Percentiles rank a stretch among this genome's conserved stretches.
Evolutionary conservation across 2,888 invertebrate species (phyloP).

Genomic region (Oithona nana): DNA sequence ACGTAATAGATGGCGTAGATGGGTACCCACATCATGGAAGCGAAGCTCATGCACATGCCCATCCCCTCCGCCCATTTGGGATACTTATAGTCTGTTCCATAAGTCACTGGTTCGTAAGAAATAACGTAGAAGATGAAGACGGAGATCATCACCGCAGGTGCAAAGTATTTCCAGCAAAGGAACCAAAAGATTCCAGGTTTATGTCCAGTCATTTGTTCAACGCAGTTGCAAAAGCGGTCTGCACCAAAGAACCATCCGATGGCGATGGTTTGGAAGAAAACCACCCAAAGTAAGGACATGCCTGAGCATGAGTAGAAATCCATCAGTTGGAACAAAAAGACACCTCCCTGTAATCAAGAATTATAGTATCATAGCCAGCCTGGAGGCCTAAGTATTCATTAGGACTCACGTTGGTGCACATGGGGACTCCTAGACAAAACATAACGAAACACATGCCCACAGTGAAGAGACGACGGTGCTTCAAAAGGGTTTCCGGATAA

Average conservation of each 20-base stretch:
- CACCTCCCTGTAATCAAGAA: constrained; percentile 30
- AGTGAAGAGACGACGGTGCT: constrained; percentile 45
- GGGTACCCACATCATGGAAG: constrained; percentile 47
- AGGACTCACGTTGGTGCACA: constrained; percentile 38
- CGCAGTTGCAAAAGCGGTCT: constrained; percentile 37
- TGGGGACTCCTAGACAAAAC: constrained; percentile 39
- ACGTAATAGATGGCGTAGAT: constrained; percentile 41
- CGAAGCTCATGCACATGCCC: constrained; percentile 39
- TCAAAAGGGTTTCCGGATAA: constrained; percentile 37
- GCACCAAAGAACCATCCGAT: constrained; percentile 41
- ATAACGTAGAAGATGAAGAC: constrained; percentile 42
- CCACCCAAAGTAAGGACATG: constrained; percentile 40
- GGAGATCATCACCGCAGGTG: constrained; percentile 38
- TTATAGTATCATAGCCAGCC: not conserved
- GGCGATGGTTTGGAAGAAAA: constrained; percentile 40
- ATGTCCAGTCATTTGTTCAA: constrained; percentile 43
- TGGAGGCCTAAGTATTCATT: not conserved
- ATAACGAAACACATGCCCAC: constrained; percentile 39
- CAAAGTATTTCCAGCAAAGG: constrained; percentile 39
- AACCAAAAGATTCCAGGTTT: constrained; percentile 36
- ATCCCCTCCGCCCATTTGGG: constrained; percentile 41
- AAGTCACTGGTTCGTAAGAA: constrained; percentile 38
- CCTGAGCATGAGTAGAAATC: constrained; percentile 37
- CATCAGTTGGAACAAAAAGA: constrained; percentile 33
- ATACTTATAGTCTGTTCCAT: constrained; percentile 37